Evolutionary conservation across 2,888 invertebrate genomes (phyloP).

Genomic region (Altica lythri): DNA sequence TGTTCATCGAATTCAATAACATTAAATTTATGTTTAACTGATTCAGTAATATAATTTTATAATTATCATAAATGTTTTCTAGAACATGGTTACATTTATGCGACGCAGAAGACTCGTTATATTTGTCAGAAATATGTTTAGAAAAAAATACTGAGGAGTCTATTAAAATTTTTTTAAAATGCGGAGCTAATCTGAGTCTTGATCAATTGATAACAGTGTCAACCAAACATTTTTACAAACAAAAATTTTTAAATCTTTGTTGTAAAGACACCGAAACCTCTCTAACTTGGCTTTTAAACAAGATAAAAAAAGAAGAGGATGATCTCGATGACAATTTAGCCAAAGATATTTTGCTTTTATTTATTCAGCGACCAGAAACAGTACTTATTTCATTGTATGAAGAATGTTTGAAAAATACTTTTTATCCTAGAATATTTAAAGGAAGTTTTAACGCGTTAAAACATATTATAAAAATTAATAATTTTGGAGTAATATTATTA

Average conservation of each 20-base stretch:
- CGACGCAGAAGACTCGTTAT: constrained; percentile 43
- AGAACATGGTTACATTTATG: constrained; percentile 47
- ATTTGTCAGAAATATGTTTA: constrained; percentile 42
- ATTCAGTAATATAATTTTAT: too few relatives aligned
- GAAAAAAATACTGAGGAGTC: constrained; percentile 35
- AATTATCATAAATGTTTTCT: constrained; percentile 1
- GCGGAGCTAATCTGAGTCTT: constrained; percentile 43
- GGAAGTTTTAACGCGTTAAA: constrained; percentile 34
- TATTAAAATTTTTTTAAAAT: constrained; percentile 46
- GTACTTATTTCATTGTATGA: constrained; percentile 43
- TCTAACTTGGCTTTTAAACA: constrained; percentile 46
- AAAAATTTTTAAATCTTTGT: constrained; percentile 41
- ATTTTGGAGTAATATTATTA: constrained; percentile 42
- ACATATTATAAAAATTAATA: constrained; percentile 42
- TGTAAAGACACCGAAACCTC: constrained; percentile 39
- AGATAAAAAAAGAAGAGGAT: constrained; percentile 36
- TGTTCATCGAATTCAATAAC: too few relatives aligned
- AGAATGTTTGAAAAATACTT: constrained; percentile 47
- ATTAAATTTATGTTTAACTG: too few relatives aligned
- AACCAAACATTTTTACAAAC: constrained; percentile 45
- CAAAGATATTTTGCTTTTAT: constrained; percentile 45
- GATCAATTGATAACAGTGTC: constrained; percentile 41
- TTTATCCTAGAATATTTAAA: constrained; percentile 40
- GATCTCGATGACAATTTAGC: constrained; percentile 33
- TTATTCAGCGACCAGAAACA: constrained; percentile 48